Percentiles rank a stretch among this genome's conserved stretches.
phyloP scores from a whole-genome alignment of 2,888 invertebrate genomes.

The Calameuta idolon region DNA sequence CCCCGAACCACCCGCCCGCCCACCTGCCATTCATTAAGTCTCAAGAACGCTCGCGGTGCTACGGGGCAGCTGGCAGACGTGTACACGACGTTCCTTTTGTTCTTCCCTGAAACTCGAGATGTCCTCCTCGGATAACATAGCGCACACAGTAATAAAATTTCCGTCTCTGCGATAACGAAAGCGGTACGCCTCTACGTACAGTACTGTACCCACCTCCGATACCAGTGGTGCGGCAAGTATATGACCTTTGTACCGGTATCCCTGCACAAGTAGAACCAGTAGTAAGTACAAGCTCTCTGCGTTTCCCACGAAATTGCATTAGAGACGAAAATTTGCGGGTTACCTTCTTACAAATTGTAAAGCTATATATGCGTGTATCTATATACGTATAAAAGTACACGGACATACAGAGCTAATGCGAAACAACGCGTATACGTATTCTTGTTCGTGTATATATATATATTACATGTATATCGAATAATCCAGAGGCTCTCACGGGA shows the following conservation, averaged over 20 bases:
- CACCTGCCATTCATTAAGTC: conserved; percentile 50
- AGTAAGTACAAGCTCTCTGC: neutral
- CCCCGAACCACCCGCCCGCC: conserved; percentile 5
- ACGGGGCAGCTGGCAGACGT: conserved; percentile 42
- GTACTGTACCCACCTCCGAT: neutral
- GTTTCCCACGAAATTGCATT: neutral
- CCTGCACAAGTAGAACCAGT: neutral
- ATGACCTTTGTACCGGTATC: neutral
- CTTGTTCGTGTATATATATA: too few species aligned
- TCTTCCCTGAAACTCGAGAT: conserved; percentile 56
- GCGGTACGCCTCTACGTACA: conserved; percentile 5
- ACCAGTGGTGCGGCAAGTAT: neutral
- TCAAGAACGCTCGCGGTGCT: conserved; percentile 46
- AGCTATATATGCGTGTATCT: neutral
- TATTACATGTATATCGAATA: neutral
- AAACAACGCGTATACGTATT: neutral
- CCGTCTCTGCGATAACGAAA: conserved; percentile 37
- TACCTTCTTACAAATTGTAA: neutral
- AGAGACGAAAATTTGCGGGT: neutral
- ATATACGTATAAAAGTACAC: neutral
- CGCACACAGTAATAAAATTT: conserved; percentile 34
- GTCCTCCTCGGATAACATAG: conserved; percentile 53
- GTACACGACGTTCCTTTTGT: conserved; percentile 57
- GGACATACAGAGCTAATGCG: neutral
- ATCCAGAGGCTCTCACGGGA: neutral